Evolutionary conservation across 2,797 vertebrate species (phyloP), one percentile per base, ranked within the genome.

Genomic region (Chiroxiphia lanceolata): DNA sequence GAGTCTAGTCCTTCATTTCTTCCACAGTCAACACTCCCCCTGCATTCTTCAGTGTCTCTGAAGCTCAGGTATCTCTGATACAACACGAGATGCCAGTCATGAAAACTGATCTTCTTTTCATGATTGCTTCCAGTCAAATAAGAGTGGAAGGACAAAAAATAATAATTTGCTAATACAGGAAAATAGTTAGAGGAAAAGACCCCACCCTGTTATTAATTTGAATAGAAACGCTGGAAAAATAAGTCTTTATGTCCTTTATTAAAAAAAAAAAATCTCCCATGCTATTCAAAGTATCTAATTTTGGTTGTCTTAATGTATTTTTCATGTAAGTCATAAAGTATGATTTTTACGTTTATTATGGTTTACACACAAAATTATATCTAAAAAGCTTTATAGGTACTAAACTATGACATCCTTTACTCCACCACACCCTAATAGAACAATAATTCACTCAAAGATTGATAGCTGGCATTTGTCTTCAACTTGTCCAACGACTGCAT

Each of bases 391-490:
- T 98, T 98, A 98, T 95, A 97, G 92, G 59, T 95, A 63, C 69
- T 97, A 78, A 97, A 98, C 77, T 94, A 97, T 96, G 96, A 96
- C 96, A 97, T 97, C 95, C 93, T 96, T 94, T 94, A 89, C 44
- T 94, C 69, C 34, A 89, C 97, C 97, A 97, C 97, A 97, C 98
- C 98, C 92, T 94, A 89, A 94, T 17, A 94, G 96, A 94, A 96
- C 85, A 98, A 89, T 97, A 96, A 98, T 98, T 98, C 94, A 97
- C 94, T 96, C 97, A 97, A 97, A 98, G 95, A 97, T 94, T 97
- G 97, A 98, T 97, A 96, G 96, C 92, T 97, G 91, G 91, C 90
- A 96, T 96, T 97, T 95, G 83, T 96, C 72, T 97, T 96, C 77
- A 97, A 96, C 96, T 96, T 96, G 79, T 97, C 97, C 95, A 97